phyloP scores from a whole-genome alignment of 2,888 invertebrate species.

The Eupithecia dodoneata region DNA sequence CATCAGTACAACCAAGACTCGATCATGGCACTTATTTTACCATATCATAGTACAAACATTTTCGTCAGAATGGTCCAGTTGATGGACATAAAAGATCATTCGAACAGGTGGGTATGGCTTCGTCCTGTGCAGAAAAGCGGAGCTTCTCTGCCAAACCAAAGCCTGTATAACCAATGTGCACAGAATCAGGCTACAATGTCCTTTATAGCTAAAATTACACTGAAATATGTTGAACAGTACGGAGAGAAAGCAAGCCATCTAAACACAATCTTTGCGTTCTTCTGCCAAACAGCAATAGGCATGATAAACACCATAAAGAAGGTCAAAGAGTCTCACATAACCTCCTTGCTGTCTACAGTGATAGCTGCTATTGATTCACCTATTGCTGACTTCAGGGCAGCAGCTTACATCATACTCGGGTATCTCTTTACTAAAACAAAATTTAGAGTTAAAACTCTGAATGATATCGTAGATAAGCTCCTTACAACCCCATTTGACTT shows the following conservation, averaged over 20 bases:
- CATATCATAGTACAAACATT: conserved; percentile 96
- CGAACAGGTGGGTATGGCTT: conserved; percentile 91
- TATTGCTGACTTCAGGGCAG: conserved; percentile 88
- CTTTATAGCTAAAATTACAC: conserved; percentile 63
- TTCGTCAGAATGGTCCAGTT: conserved; percentile 93
- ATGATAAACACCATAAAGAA: conserved; percentile 84
- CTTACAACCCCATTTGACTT: conserved; percentile 69
- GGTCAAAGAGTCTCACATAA: conserved; percentile 86
- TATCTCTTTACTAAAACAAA: conserved; percentile 87
- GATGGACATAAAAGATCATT: conserved; percentile 84
- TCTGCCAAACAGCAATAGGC: conserved; percentile 89
- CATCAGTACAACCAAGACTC: conserved; percentile 94
- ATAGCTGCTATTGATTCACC: conserved; percentile 88
- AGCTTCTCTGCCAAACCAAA: conserved; percentile 88
- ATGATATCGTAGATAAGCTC: conserved; percentile 82
- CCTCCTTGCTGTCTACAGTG: conserved; percentile 88
- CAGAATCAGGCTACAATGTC: conserved; percentile 70
- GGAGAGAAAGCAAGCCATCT: conserved; percentile 84
- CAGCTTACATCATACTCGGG: conserved; percentile 89
- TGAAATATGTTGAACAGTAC: conserved; percentile 83
- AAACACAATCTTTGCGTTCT: conserved; percentile 91
- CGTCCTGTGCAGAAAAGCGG: conserved; percentile 89
- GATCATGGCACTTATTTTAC: conserved; percentile 91
- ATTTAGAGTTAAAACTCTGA: conserved; percentile 85
- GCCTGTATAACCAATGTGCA: conserved; percentile 89